Percentiles rank a stretch among this genome's conserved stretches.
Conservation (phyloP, 1,140 invertebrate genomes). For the Drosophila asahinai region DNA sequence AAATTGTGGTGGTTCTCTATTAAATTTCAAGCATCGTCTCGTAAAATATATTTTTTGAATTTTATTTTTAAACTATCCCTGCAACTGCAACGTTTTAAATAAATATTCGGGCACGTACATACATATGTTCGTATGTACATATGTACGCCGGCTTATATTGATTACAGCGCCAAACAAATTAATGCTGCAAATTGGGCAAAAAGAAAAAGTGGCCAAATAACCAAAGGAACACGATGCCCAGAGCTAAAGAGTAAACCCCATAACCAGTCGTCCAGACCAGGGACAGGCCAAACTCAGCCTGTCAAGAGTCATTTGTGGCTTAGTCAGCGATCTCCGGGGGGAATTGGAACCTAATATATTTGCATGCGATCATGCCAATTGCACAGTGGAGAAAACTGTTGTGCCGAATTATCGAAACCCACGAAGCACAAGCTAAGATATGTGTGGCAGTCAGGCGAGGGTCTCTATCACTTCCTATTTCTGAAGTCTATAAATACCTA, state of each 20-base stretch:
- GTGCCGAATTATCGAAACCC: not conserved
- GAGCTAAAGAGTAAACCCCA: not conserved
- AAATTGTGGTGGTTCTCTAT: too few relatives aligned
- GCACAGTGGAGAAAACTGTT: conserved; percentile 27
- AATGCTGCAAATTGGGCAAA: conserved; percentile 63
- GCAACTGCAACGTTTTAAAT: not conserved
- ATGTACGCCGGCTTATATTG: conserved; percentile 13
- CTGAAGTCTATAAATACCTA: not conserved
- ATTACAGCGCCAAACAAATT: conserved; percentile 56
- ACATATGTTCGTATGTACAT: too few relatives aligned
- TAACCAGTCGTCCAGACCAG: conserved; percentile 18
- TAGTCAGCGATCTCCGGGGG: conserved; percentile 17
- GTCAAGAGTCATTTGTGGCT: conserved; percentile 34
- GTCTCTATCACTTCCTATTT: not conserved
- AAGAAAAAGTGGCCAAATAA: conserved; percentile 18
- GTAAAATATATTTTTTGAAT: not conserved
- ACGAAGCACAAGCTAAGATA: conserved; percentile 1
- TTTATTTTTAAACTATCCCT: not conserved
- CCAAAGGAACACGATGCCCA: conserved; percentile 18
- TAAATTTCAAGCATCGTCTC: not conserved
- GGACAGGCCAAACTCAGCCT: conserved; percentile 11
- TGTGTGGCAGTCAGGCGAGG: conserved; percentile 18
- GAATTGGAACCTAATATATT: conserved; percentile 24
- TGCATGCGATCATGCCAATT: conserved; percentile 35
- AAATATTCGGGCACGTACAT: not conserved